Base-by-base conservation (phyloP, 2,888 invertebrate genomes). In the Pycnomerus fuliginosus region DNA sequence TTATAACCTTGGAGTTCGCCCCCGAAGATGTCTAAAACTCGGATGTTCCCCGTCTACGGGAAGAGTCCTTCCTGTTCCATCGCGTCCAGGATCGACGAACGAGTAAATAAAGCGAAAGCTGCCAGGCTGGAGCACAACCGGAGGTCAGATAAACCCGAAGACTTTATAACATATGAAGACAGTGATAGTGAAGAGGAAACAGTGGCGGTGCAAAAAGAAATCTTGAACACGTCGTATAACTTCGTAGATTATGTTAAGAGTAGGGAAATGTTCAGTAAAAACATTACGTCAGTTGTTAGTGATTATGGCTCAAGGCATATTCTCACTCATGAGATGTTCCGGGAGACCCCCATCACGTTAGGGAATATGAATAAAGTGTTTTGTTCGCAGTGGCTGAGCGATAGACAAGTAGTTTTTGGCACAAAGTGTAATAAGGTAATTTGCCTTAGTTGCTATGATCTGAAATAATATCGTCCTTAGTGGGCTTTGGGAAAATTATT, bases 341-440 rank as follows among this genome's bases (percentile, higher is more conserved):
- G 86, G 58, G 92, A 92, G 73, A 86, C 87, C 13, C 83, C 90
- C 5, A 83, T 92, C 63, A 83, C 80, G 66, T 77, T 92, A 50
- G 88, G 87, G 55, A 89, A 86, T 70, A 87, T 91, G 79, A 92
- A 92, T 73, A 92, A 92, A 74, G 90, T 91, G 44, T 97, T 96
- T 76, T 93, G 95, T 69, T 93, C 95, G 0, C 88, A 94, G 70
- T 97, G 97, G 96, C 78, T 97, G 23, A 92, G 91, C 57, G 91
- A 93, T 73, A 80, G 92, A 61, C 94, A 95, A 76, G 89, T 97
- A 42, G 92, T 95, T 13, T 93, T 95, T 71, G 97, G 96, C 38
- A 96, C 96, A 34, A 97, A 97, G 73, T 96, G 97, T 74, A 96
- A 96, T 75, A 94, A 93, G 82, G 90, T 90, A 70, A 61, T 56